Base-by-base conservation (phyloP, 2,888 invertebrate genomes). In the Exocentrus adspersus region DNA sequence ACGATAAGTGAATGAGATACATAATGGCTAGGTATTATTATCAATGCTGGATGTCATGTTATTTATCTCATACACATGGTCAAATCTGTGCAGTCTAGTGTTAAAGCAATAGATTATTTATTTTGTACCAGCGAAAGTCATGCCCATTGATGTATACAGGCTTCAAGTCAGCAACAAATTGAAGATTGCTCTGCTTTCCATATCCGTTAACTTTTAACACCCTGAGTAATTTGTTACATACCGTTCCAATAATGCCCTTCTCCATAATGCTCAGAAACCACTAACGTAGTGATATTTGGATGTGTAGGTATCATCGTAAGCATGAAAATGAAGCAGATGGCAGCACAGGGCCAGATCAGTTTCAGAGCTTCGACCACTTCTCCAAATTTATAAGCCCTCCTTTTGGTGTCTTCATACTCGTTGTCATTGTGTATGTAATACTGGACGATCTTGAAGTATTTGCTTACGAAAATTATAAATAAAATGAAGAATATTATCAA, bases 241-340 rank as follows among this genome's bases (percentile, higher is more conserved):
- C 71, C 65, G n/a, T 62, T 61, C 67, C 66, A 71, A 10, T 42
- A 5, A 12, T 50, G 48, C 12, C 50, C 37, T 9, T 56, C 41
- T 5, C 56, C 56, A 20, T 52, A 54, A 19, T 65, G 12, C 46
- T 71, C 71, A 1, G 71, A 71, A 3, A 62, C 65, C 5, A 71
- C 68, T 50, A 71, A 45, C 6, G 62, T 42, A 0, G 68, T 63
- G 2, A 68, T 59, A 0, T 61, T 37, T 0, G 68, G 68, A 54
- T 68, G 68, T 0, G 68, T 68, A 6, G 64, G 58, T n/a, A 58
- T 58, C 7, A 60, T 61, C 9, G 63, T 51, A 1, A 65, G 30
- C 37, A 58, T 59, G 1, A 53, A 53, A 10, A 64, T 48, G 14
- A 51, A 57, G 2, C 56, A 52, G 0, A 65, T 62, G 2, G 61